These are phyloP conservation scores for Harmothoe impar DNA, from an alignment of 2,888 invertebrate species.

Conservation along the genomic window DNA sequence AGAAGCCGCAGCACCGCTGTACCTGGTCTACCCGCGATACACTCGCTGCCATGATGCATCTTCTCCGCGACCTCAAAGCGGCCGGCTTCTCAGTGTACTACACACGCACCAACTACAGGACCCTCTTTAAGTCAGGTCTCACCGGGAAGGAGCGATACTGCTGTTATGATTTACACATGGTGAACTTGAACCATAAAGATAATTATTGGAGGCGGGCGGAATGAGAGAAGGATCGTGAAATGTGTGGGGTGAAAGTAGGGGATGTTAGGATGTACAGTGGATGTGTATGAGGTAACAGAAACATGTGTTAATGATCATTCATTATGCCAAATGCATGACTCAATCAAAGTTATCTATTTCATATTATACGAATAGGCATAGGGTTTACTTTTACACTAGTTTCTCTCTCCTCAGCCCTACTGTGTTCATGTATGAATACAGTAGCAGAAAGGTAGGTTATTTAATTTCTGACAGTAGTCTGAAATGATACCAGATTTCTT, in stretches of 20 bases:
- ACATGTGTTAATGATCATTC: no score
- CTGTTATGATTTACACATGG: constrained; percentile 72
- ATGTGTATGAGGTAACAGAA: no score
- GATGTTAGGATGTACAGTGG: no score
- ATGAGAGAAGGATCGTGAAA: background rate
- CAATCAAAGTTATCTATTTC: no score
- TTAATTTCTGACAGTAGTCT: no score
- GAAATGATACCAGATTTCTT: no score
- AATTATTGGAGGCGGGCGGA: constrained; percentile 61
- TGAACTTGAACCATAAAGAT: constrained; percentile 70
- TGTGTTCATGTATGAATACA: no score
- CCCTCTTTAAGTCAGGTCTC: constrained; percentile 68
- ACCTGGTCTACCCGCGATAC: constrained; percentile 70
- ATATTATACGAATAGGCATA: no score
- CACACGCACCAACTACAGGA: constrained; percentile 71
- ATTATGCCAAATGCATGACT: no score
- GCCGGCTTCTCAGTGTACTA: constrained; percentile 70
- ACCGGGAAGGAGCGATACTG: constrained; percentile 70
- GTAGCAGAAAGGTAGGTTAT: no score
- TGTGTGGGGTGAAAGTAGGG: background rate
- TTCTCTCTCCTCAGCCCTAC: no score
- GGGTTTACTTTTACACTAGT: no score
- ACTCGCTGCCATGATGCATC: constrained; percentile 69
- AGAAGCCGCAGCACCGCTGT: constrained; percentile 68
- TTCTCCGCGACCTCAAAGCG: constrained; percentile 51